Evolutionary conservation across 2,113 vertebrate species (phyloP).

Genomic region (Atlantisia rogersi): DNA sequence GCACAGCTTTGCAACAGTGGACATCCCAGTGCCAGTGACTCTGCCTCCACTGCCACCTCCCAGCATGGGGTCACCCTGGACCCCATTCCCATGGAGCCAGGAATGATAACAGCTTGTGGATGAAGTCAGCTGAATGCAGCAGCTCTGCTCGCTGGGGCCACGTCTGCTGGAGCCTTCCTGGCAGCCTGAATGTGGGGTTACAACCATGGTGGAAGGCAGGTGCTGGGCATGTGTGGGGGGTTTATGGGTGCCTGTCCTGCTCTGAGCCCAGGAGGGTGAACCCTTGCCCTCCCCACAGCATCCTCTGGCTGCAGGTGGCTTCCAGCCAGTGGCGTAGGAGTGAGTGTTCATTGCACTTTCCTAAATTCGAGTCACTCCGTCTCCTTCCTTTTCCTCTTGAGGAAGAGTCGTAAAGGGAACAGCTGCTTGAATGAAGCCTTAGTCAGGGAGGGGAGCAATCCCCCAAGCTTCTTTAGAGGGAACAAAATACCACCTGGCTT

Average conservation of each 20-base stretch:
- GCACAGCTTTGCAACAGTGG: neutral
- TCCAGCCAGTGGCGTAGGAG: neutral
- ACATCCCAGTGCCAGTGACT: neutral
- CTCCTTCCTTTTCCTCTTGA: slow-evolving; percentile 42
- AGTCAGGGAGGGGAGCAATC: neutral
- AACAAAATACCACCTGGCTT: slow-evolving; percentile 37
- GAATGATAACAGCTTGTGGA: neutral
- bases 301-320: neutral
- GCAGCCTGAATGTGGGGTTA: rapidly evolving
- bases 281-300: neutral
- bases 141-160: neutral
- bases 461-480: neutral
- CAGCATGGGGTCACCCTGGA: neutral
- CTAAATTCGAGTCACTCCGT: slow-evolving; percentile 25
- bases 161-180: neutral
- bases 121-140: neutral
- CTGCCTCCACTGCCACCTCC: neutral
- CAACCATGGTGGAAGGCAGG: neutral
- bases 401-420: neutral
- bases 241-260: rapidly evolving
- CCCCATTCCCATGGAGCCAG: neutral
- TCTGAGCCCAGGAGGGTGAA: neutral
- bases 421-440: neutral
- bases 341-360: neutral
- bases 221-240: rapidly evolving